Percentiles rank a stretch among this genome's conserved stretches.
Conservation (phyloP, 2,113 vertebrate species). For the Scophthalmus maximus region DNA sequence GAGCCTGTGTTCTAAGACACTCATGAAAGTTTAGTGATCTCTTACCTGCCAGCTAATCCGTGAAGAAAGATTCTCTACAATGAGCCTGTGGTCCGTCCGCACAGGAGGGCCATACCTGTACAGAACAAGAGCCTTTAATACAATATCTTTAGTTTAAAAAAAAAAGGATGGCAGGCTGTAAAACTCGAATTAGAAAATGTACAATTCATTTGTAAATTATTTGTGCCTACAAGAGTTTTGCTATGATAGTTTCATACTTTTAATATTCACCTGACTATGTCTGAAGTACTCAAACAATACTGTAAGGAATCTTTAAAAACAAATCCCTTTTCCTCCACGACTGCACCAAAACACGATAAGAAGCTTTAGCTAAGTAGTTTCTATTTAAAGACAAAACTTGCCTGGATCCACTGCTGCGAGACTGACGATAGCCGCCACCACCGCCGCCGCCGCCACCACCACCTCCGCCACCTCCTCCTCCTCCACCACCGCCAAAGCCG, state of each 20-base stretch:
- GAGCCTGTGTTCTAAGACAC: background rate
- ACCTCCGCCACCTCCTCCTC: conserved; percentile 62
- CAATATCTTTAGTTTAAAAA: background rate
- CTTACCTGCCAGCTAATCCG: conserved; percentile 95
- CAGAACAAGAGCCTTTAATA: background rate
- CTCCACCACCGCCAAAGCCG: conserved; percentile 59
- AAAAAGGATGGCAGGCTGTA: too few species aligned
- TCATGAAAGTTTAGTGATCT: background rate
- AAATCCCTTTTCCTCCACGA: too few species aligned
- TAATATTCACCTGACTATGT: too few species aligned
- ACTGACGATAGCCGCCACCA: conserved; percentile 81
- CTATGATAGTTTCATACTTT: too few species aligned
- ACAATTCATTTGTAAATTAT: too few species aligned
- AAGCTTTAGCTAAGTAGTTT: too few species aligned
- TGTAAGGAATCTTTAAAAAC: too few species aligned
- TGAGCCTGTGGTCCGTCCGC: conserved; percentile 90
- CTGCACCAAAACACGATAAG: too few species aligned
- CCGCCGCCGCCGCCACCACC: conserved; percentile 57
- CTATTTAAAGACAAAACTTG: conserved; percentile 39
- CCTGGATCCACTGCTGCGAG: conserved; percentile 88
- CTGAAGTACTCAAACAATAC: too few species aligned
- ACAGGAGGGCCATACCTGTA: conserved; percentile 89
- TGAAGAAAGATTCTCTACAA: conserved; percentile 92
- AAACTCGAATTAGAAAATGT: too few species aligned
- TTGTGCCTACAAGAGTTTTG: too few species aligned